A percentile compares a stretch with the other conserved stretches of the same genome.
These are phyloP conservation scores for Brachionus plicatilis DNA, from an alignment of 1,140 invertebrate genomes.

Conservation along the genomic window DNA sequence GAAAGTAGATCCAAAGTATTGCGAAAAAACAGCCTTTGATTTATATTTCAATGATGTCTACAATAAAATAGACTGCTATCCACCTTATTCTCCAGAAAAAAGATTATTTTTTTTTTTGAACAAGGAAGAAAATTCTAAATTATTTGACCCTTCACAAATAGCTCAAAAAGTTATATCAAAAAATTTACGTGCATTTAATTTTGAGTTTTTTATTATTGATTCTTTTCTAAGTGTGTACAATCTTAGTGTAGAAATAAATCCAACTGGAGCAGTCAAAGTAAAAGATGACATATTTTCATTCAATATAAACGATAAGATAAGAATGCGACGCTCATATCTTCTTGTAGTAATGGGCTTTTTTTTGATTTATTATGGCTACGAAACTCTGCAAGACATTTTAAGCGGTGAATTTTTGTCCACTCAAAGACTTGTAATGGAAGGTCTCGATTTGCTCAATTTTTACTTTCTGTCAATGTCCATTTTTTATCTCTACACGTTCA, in stretches of 20 bases:
- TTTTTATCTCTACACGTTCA: neutral
- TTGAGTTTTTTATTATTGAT: neutral
- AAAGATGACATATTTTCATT: slow-evolving; percentile 8
- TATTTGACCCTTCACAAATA: neutral
- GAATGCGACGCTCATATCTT: neutral
- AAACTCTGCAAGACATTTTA: neutral
- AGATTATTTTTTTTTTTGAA: neutral
- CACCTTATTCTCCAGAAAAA: neutral
- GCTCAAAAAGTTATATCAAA: neutral
- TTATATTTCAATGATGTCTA: neutral
- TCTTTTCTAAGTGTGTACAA: neutral
- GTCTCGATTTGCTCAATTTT: neutral
- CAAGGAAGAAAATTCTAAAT: neutral
- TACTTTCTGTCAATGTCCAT: neutral
- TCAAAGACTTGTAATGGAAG: neutral
- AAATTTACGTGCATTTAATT: neutral
- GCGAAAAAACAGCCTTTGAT: slow-evolving; percentile 18
- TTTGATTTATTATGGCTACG: slow-evolving; percentile 7
- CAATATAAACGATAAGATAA: neutral
- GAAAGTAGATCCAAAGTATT: neutral
- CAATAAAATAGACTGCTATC: neutral
- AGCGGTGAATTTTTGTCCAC: slow-evolving; percentile 16
- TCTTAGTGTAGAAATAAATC: neutral
- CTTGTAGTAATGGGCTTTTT: neutral
- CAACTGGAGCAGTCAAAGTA: neutral